Evolutionary conservation across 2,797 vertebrate genomes (phyloP).

Genomic region (Liparis tanakae): DNA sequence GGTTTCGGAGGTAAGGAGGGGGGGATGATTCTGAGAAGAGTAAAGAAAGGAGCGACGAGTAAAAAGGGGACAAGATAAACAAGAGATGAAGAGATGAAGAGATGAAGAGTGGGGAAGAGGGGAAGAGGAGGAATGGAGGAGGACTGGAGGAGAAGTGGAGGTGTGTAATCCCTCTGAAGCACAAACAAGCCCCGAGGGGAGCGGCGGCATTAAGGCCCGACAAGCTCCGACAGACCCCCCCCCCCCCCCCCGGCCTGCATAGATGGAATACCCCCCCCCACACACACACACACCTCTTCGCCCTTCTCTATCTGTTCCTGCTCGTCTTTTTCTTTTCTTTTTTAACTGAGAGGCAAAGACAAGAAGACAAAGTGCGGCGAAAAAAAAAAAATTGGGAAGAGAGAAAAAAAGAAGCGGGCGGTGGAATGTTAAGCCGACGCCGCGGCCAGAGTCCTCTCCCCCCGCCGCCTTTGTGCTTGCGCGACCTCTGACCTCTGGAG

Average conservation of each 20-base stretch:
- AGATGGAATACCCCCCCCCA: constrained; percentile 10
- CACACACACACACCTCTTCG: background rate
- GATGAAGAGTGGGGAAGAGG: too few relatives aligned
- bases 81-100: constrained; percentile 17
- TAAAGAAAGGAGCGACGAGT: constrained; percentile 18
- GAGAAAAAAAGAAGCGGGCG: constrained; percentile 19
- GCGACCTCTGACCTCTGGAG: constrained; percentile 62
- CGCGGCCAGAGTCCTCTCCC: constrained; percentile 22
- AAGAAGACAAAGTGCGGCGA: constrained; percentile 57
- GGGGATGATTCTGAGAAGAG: background rate
- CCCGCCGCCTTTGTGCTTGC: constrained; percentile 55
- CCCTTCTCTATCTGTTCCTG: constrained; percentile 7
- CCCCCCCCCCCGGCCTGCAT: constrained; percentile 17
- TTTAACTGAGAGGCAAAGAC: constrained; percentile 3
- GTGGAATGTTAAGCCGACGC: constrained; percentile 70
- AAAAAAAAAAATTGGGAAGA: constrained; percentile 12
- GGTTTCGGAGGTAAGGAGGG: background rate
- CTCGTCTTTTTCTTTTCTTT: constrained; percentile 37
- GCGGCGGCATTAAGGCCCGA: constrained; percentile 54
- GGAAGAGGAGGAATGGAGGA: background rate
- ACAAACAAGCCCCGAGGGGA: constrained; percentile 60
- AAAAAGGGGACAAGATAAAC: constrained; percentile 13
- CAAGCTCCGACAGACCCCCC: constrained; percentile 66
- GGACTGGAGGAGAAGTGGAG: constrained; percentile 36
- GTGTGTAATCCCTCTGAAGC: constrained; percentile 59